These are phyloP conservation scores for Syngnathus acus DNA, from an alignment of 2,797 vertebrate genomes.

Conservation along the genomic window DNA sequence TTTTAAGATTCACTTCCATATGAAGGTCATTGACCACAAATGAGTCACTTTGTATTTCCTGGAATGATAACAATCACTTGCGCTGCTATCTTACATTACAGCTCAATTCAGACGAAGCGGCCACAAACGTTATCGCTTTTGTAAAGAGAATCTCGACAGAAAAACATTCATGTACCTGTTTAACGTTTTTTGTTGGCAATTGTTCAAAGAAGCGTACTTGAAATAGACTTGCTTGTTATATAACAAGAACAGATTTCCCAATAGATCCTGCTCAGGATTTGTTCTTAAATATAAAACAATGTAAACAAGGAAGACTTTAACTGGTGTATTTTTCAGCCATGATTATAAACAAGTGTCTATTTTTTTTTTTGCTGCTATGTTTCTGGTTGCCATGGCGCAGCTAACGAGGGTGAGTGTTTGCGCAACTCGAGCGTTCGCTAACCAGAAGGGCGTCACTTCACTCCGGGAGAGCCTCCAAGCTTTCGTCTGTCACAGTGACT, in stretches of 20 bases:
- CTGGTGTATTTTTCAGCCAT: not conserved
- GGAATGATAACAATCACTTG: not conserved
- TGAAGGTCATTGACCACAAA: not conserved
- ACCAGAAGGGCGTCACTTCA: slow-evolving; percentile 24
- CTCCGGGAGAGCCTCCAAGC: slow-evolving; percentile 4
- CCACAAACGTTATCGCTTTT: not conserved
- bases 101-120: not conserved
- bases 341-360: not conserved
- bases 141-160: not conserved
- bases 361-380: not conserved
- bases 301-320: not conserved
- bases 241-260: not conserved
- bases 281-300: not conserved
- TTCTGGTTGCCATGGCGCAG: not conserved
- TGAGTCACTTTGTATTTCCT: not conserved
- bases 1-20: too few species aligned
- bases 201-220: not conserved
- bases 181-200: not conserved
- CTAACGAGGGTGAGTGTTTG: slow-evolving; percentile 13
- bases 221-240: not conserved
- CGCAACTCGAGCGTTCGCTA: not conserved
- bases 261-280: too few species aligned
- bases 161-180: not conserved
- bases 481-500: slow-evolving; percentile 36
- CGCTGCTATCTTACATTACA: not conserved